phyloP scores from a whole-genome alignment of 2,113 vertebrate species.

The Grammomys dolichurus region DNA sequence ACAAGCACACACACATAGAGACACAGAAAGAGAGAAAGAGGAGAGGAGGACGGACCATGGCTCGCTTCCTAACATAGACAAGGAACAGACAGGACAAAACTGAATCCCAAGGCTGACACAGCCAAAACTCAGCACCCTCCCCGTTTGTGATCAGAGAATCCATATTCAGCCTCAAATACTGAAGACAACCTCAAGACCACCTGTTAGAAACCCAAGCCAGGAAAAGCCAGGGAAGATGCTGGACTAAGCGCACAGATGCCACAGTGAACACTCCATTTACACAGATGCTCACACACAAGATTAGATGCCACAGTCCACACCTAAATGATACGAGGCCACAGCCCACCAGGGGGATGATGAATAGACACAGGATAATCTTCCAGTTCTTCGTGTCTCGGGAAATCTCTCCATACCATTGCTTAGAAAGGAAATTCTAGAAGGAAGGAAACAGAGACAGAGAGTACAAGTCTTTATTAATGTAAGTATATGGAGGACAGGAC shows the following conservation, averaged over 20 bases:
- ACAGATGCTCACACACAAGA: background rate
- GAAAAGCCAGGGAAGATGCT: background rate
- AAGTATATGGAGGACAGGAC: accelerated
- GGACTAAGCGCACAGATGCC: accelerated
- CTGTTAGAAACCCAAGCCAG: background rate
- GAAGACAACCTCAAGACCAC: background rate
- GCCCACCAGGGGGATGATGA: conserved; percentile 94
- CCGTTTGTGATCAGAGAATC: background rate
- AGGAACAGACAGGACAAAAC: background rate
- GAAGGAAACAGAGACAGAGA: conserved; percentile 51
- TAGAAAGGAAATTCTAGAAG: conserved; percentile 90
- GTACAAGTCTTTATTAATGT: background rate
- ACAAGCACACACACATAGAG: accelerated
- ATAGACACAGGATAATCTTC: conserved; percentile 94
- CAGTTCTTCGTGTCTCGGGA: conserved; percentile 95
- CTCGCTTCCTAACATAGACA: too few relatives aligned
- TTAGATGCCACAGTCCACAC: conserved; percentile 80
- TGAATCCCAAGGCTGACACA: accelerated
- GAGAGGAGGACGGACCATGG: accelerated
- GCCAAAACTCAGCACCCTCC: background rate
- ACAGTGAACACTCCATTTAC: accelerated
- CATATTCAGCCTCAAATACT: accelerated
- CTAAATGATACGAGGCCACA: conserved; percentile 95
- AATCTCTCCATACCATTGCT: conserved; percentile 97
- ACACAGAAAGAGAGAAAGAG: accelerated